Evolutionary conservation across 2,797 vertebrate genomes (phyloP).

Genomic region (Spatula clypeata): DNA sequence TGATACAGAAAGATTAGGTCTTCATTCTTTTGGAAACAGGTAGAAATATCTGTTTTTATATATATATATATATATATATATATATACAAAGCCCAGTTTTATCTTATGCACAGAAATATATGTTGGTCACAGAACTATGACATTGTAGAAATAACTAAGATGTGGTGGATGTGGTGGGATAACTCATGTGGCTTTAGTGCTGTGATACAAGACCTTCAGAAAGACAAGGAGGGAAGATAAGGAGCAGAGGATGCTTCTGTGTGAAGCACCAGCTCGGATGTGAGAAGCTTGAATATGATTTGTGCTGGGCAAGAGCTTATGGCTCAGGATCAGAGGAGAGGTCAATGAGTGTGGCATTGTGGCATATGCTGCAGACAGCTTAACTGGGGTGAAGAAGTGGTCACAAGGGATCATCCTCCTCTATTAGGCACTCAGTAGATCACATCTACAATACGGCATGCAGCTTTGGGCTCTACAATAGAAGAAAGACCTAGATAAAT

Average conservation of each 20-base stretch:
- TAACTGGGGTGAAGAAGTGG: fast-evolving
- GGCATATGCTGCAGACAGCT: neutral
- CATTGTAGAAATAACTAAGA: neutral
- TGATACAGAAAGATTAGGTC: neutral
- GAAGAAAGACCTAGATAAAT: neutral
- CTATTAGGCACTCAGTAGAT: neutral
- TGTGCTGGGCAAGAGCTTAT: neutral
- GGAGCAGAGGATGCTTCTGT: neutral
- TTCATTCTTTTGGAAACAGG: neutral
- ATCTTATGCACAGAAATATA: neutral
- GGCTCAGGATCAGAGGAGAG: neutral
- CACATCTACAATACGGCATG: neutral
- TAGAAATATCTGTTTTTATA: neutral
- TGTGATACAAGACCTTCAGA: neutral
- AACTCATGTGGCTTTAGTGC: neutral
- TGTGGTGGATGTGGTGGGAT: no score
- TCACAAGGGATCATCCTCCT: neutral
- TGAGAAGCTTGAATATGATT: neutral
- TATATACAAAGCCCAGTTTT: neutral
- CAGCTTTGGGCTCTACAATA: neutral
- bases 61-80: neutral
- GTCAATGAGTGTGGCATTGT: neutral
- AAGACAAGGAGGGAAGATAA: neutral
- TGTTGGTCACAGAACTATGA: neutral
- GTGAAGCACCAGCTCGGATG: neutral